phyloP scores from a whole-genome alignment of 2,797 vertebrate genomes.

The Emydoidea blandingii region DNA sequence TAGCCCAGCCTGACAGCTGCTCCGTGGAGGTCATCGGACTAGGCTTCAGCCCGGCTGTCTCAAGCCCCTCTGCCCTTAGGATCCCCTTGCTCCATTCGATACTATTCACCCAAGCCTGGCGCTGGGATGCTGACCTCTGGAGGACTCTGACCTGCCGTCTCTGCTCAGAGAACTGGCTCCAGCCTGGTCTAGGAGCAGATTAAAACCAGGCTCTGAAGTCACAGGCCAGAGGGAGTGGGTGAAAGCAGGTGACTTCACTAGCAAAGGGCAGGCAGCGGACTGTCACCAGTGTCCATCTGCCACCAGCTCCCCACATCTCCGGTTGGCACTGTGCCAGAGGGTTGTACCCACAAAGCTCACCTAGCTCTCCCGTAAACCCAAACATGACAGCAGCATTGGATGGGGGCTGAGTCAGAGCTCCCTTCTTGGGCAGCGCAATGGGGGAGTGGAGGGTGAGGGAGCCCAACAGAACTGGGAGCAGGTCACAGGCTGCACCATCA shows the following conservation, averaged over 20 bases:
- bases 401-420: not conserved
- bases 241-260: not conserved
- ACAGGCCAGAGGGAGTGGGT: not conserved
- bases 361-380: fast-evolving
- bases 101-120: not conserved
- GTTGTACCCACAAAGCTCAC: not conserved
- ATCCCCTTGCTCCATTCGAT: not conserved
- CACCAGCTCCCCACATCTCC: not conserved
- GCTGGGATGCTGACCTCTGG: not conserved
- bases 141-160: not conserved
- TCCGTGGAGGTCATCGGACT: not conserved
- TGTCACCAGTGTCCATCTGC: not conserved
- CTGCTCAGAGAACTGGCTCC: not conserved
- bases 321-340: not conserved
- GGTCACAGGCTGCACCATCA: conserved; percentile 37
- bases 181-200: conserved; percentile 15
- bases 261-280: not conserved
- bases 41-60: not conserved
- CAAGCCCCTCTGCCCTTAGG: not conserved
- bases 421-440: fast-evolving
- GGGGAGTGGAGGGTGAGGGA: fast-evolving
- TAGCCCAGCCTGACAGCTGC: not conserved
- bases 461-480: not conserved
- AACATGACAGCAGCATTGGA: fast-evolving
- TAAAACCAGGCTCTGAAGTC: not conserved